phyloP scores from a whole-genome alignment of 2,888 invertebrate genomes.

The Bombylius major region DNA sequence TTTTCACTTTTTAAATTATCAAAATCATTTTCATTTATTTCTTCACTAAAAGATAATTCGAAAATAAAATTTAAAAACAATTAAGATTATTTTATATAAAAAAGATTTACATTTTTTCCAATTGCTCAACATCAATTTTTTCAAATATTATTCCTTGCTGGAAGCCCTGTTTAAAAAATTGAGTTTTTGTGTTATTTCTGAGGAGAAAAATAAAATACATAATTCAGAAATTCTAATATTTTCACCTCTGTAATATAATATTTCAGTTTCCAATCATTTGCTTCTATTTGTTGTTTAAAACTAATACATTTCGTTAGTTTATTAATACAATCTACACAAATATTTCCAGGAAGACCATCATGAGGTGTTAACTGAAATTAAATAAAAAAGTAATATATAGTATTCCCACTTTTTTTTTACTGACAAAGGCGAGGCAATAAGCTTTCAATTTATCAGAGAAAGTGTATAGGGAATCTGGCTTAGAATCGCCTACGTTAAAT shows the following conservation, averaged over 20 bases:
- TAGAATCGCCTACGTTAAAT: too few relatives aligned
- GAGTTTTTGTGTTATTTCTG: too few relatives aligned
- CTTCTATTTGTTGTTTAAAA: conserved; percentile 39
- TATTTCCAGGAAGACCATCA: conserved; percentile 18
- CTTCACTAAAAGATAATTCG: background rate
- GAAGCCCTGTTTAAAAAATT: background rate
- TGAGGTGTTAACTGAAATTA: conserved; percentile 13
- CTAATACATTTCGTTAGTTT: conserved; percentile 31
- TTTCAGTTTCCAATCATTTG: conserved; percentile 23
- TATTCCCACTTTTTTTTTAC: background rate
- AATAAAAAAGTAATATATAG: background rate
- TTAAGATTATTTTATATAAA: too few relatives aligned
- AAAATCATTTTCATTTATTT: background rate
- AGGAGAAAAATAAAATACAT: too few relatives aligned
- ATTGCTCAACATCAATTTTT: background rate
- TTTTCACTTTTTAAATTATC: background rate
- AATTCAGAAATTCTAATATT: too few relatives aligned
- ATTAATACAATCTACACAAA: conserved; percentile 18
- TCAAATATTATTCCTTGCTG: background rate
- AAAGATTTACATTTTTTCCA: background rate
- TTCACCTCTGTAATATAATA: too few relatives aligned
- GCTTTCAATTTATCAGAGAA: too few relatives aligned
- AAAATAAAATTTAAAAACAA: background rate
- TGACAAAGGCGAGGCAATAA: background rate
- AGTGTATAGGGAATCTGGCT: too few relatives aligned